These are phyloP conservation scores for Drosophila dunni DNA, from an alignment of 1,140 invertebrate genomes.

Conservation along the genomic window DNA sequence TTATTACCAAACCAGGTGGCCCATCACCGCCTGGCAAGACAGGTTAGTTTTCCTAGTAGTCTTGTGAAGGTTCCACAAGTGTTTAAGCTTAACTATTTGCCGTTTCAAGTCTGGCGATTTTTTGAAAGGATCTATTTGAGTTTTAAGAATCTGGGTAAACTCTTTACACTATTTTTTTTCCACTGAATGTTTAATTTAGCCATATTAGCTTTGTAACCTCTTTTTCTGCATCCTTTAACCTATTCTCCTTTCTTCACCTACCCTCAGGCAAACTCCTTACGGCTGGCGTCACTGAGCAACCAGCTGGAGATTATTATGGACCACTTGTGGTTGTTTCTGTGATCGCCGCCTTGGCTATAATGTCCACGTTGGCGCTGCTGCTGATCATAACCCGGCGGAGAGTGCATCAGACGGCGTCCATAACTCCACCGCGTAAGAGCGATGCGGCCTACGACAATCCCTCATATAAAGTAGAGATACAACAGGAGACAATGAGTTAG, in stretches of 20 bases:
- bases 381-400: slow-evolving; percentile 92
- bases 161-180: background rate
- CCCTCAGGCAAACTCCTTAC: slow-evolving; percentile 88
- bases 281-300: slow-evolving; percentile 76
- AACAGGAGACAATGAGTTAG: slow-evolving; percentile 95
- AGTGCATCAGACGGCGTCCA: slow-evolving; percentile 88
- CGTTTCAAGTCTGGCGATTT: slow-evolving; percentile 68
- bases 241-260: background rate
- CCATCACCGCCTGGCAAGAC: slow-evolving; percentile 84
- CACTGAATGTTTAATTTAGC: no score
- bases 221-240: background rate
- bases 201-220: no score
- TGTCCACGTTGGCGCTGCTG: slow-evolving; percentile 91
- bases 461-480: slow-evolving; percentile 96
- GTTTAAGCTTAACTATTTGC: slow-evolving; percentile 2
- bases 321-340: slow-evolving; percentile 94
- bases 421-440: slow-evolving; percentile 86
- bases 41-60: slow-evolving; percentile 23
- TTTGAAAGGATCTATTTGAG: slow-evolving; percentile 65
- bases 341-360: slow-evolving; percentile 92
- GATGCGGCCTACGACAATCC: slow-evolving; percentile 94
- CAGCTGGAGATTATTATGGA: slow-evolving; percentile 91
- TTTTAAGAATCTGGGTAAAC: slow-evolving; percentile 74
- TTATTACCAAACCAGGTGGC: slow-evolving; percentile 92
- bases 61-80: background rate